A percentile compares a stretch with the other conserved stretches of the same genome.
These are phyloP conservation scores for Gisinianus flammeolus DNA, from an alignment of 2,888 invertebrate genomes.

Conservation along the genomic window DNA sequence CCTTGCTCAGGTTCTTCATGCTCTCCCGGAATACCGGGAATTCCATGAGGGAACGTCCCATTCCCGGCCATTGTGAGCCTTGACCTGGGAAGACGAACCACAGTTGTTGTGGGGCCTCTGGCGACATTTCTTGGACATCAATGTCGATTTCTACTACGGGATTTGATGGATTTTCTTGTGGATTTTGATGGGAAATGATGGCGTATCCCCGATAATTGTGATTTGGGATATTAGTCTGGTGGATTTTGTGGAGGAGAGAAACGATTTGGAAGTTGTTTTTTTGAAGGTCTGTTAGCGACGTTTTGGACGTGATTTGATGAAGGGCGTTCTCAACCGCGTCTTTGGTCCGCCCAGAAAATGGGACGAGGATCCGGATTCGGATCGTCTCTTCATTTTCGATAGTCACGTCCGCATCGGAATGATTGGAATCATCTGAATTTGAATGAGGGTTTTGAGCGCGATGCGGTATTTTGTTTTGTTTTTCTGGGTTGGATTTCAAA, in stretches of 20 bases:
- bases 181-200: not conserved
- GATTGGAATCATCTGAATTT: too few species aligned
- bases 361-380: slow-evolving; percentile 32
- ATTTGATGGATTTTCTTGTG: too few species aligned
- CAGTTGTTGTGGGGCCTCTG: slow-evolving; percentile 69
- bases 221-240: slow-evolving; percentile 10
- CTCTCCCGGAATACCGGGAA: slow-evolving; percentile 67
- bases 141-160: too few species aligned
- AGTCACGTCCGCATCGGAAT: too few species aligned
- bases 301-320: too few species aligned
- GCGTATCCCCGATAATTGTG: slow-evolving; percentile 35
- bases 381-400: not conserved
- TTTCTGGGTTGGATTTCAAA: slow-evolving; percentile 60
- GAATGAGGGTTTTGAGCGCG: too few species aligned
- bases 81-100: slow-evolving; percentile 69
- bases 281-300: too few species aligned
- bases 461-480: too few species aligned
- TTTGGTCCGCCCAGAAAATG: slow-evolving; percentile 32
- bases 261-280: slow-evolving; percentile 16
- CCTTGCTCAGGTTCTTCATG: slow-evolving; percentile 75
- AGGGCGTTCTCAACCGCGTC: slow-evolving; percentile 20
- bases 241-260: slow-evolving; percentile 34
- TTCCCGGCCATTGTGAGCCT: slow-evolving; percentile 69
- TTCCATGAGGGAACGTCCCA: slow-evolving; percentile 65
- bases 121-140: not conserved